These are phyloP conservation scores for Argentina silus DNA, from an alignment of 2,797 vertebrate species.

Conservation along the genomic window DNA sequence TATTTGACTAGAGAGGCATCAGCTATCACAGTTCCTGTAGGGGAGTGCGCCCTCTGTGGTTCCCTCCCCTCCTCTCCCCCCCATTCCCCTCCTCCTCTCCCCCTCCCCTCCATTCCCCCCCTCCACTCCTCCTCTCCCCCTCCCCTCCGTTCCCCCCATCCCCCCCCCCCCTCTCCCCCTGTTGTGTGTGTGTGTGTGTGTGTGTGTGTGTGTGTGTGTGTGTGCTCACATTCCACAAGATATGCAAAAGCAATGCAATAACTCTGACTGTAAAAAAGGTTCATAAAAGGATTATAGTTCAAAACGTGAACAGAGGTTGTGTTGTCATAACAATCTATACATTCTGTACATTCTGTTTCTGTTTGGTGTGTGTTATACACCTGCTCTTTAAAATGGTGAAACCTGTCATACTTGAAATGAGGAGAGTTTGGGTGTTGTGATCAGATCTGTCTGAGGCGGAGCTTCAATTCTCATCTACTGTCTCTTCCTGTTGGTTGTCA, in stretches of 20 bases:
- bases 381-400: slow-evolving; percentile 88
- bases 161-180: too few species aligned
- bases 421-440: slow-evolving; percentile 87
- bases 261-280: slow-evolving; percentile 84
- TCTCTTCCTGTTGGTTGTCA: slow-evolving; percentile 59
- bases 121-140: background rate
- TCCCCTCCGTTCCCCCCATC: too few species aligned
- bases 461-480: slow-evolving; percentile 33
- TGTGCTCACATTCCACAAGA: slow-evolving; percentile 88
- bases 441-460: slow-evolving; percentile 3
- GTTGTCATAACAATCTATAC: slow-evolving; percentile 54
- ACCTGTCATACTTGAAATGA: slow-evolving; percentile 97
- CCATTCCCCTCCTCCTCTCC: too few species aligned
- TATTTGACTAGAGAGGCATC: too few species aligned
- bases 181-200: too few species aligned
- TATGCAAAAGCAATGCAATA: slow-evolving; percentile 99
- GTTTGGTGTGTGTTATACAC: slow-evolving; percentile 84
- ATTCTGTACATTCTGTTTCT: slow-evolving; percentile 80
- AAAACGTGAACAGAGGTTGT: slow-evolving; percentile 64
- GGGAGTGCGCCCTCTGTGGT: too few species aligned
- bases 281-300: slow-evolving; percentile 76
- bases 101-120: too few species aligned
- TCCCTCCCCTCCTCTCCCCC: too few species aligned
- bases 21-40: too few species aligned
- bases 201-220: slow-evolving; percentile 56